Evolutionary conservation across 2,888 invertebrate species (phyloP), one percentile per base, ranked within the genome.

Genomic region (Cynaeus angustus): DNA sequence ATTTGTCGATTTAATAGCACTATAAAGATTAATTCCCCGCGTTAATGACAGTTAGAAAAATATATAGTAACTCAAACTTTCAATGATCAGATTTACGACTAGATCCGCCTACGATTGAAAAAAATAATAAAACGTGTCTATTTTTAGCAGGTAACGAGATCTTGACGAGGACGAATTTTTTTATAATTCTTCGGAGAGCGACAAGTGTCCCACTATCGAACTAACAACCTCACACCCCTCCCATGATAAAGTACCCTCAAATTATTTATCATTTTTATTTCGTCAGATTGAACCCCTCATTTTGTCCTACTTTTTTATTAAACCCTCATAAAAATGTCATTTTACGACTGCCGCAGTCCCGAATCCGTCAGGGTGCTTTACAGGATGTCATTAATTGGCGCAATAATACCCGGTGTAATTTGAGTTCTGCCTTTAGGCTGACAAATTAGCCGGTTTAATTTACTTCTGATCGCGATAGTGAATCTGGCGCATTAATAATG

Each of bases 391-490:
- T 56, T 55, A 56, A 66, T 66, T 66, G 66, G 13, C 4, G 26
- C 58, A 66, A 56, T 58, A 58, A 56, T 55, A 45, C 41, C 53
- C 37, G 10, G 6, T 46, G 50, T 50, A 43, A 66, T 45, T 67
- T 46, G 43, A 58, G 43, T 37, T 79, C 74, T 75, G 76, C 78
- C 79, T 70, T 68, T 62, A 70, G 79, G 80, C 79, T 80, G 80
- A 81, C 80, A 80, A 81, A 81, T 81, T 80, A 79, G 77, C 74
- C 79, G 72, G 77, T 77, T 79, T 81, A 81, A 81, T 81, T 79
- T 80, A 79, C 80, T 79, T 80, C 78, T 79, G 80, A 81, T 81
- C 78, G 78, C 75, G 81, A 81, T 80, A 79, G 73, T 76, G 38
- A 77, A 77, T 76, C 78, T 79, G 79, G 79, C 79, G 73, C 76